phyloP scores from a whole-genome alignment of 2,888 invertebrate species.

The Drosophila imparisetae region DNA sequence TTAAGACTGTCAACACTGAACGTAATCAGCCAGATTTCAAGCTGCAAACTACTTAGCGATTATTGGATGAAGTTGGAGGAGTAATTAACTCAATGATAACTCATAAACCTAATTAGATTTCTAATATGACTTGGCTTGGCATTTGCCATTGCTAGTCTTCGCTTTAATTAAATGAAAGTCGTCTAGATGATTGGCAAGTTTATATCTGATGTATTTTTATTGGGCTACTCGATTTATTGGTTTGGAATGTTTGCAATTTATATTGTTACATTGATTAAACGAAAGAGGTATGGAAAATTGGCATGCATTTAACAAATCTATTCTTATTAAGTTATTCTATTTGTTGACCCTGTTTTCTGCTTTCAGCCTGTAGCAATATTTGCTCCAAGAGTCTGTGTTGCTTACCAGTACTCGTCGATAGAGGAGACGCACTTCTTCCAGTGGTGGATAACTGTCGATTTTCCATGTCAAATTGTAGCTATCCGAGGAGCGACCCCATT shows the following conservation, averaged over 20 bases:
- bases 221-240: background rate
- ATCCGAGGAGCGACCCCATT: slow-evolving; percentile 87
- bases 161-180: background rate
- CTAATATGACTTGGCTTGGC: background rate
- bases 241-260: background rate
- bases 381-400: slow-evolving; percentile 17
- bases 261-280: background rate
- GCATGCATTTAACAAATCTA: background rate
- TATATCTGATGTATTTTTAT: background rate
- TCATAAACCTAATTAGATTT: slow-evolving; percentile 3
- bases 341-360: background rate
- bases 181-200: background rate
- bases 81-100: background rate
- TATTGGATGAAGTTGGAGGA: background rate
- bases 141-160: background rate
- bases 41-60: background rate
- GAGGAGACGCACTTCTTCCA: slow-evolving; percentile 89
- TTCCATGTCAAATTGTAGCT: slow-evolving; percentile 89
- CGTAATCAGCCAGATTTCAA: slow-evolving; percentile 10
- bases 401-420: slow-evolving; percentile 89
- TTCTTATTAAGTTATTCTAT: background rate
- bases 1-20: slow-evolving; percentile 21
- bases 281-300: background rate
- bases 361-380: background rate
- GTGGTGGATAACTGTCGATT: slow-evolving; percentile 90